Conservation (phyloP, 2,797 vertebrate species). For the Pygocentrus nattereri region DNA sequence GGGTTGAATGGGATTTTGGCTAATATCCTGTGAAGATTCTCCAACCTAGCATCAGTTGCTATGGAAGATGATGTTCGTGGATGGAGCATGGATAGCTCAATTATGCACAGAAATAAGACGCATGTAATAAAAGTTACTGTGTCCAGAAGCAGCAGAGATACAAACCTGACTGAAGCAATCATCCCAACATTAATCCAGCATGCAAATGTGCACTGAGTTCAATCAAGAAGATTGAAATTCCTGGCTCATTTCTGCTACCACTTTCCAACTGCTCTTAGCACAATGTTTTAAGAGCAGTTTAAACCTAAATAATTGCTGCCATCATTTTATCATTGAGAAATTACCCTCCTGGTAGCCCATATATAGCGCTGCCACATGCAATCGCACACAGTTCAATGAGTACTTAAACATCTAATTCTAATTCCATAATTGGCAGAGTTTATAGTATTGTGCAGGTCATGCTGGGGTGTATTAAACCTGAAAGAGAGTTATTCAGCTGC, state of each 20-base stretch:
- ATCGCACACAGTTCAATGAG: not conserved
- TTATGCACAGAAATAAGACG: too few relatives aligned
- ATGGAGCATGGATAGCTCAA: too few relatives aligned
- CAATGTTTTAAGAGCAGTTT: not conserved
- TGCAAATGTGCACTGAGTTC: not conserved
- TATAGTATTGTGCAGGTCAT: conserved; percentile 20
- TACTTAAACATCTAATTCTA: conserved; percentile 1
- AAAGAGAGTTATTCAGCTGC: not conserved
- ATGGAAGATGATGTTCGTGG: too few relatives aligned
- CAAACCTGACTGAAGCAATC: not conserved
- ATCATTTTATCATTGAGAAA: not conserved
- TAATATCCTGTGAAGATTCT: too few relatives aligned
- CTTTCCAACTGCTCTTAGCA: not conserved
- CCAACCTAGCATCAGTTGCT: too few relatives aligned
- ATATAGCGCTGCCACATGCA: not conserved
- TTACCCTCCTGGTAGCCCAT: not conserved
- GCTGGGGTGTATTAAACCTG: not conserved
- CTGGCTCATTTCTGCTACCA: not conserved
- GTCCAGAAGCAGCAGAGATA: not conserved
- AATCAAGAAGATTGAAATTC: not conserved
- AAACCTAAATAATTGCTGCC: not conserved
- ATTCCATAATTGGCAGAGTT: conserved; percentile 7
- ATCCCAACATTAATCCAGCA: not conserved
- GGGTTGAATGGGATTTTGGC: too few relatives aligned
- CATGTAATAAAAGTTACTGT: too few relatives aligned